phyloP scores from a whole-genome alignment of 2,888 invertebrate species.

The Drosophila diplacantha region DNA sequence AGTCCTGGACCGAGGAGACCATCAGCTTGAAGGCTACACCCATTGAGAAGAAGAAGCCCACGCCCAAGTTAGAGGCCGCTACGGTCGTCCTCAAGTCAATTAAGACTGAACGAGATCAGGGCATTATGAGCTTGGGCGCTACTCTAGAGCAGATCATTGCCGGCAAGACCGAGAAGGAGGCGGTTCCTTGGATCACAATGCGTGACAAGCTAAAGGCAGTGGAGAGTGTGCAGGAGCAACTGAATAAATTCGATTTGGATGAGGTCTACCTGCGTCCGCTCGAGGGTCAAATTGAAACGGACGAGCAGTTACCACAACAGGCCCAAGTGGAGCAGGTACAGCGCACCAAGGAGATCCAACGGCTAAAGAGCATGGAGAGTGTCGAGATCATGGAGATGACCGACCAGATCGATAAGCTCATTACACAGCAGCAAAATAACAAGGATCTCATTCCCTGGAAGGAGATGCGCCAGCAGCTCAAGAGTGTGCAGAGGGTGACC shows the following conservation, averaged over 20 bases:
- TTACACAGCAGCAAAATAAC: conserved; percentile 70
- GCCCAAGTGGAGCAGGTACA: conserved; percentile 75
- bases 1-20: conserved; percentile 84
- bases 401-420: conserved; percentile 76
- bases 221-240: conserved; percentile 76
- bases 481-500: conserved; percentile 77
- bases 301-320: conserved; percentile 60
- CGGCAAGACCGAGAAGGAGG: conserved; percentile 76
- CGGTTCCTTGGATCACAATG: conserved; percentile 77
- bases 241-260: conserved; percentile 77
- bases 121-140: conserved; percentile 76
- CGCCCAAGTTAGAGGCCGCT: conserved; percentile 79
- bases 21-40: conserved; percentile 81
- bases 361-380: conserved; percentile 76
- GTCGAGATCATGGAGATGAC: conserved; percentile 77
- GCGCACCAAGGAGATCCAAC: conserved; percentile 76
- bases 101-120: conserved; percentile 78
- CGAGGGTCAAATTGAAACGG: conserved; percentile 62
- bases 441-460: conserved; percentile 76
- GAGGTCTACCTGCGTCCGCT: conserved; percentile 78
- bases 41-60: conserved; percentile 78
- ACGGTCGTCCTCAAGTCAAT: conserved; percentile 79
- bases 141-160: conserved; percentile 76
- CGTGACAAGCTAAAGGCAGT: conserved; percentile 75
- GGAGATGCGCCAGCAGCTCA: conserved; percentile 76